A percentile compares a stretch with the other conserved stretches of the same genome.
These are phyloP conservation scores for Esox niger DNA, from an alignment of 2,113 vertebrate species.

Conservation along the genomic window DNA sequence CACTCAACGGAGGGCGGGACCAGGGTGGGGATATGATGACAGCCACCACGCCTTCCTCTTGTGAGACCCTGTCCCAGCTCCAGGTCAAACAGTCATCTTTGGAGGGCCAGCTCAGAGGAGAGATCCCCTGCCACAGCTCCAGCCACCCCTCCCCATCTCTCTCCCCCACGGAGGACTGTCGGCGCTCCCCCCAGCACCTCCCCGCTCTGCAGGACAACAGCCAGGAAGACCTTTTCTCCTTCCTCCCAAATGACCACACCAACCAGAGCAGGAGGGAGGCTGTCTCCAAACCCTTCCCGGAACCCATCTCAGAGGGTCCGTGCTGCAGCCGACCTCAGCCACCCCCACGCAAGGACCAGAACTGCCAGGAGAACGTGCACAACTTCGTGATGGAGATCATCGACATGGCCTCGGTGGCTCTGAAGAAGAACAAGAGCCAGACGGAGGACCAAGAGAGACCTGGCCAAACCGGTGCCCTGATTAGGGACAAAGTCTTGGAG, in stretches of 20 bases:
- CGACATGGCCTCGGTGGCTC: conserved; percentile 87
- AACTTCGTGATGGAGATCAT: conserved; percentile 95
- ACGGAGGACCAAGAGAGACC: conserved; percentile 11
- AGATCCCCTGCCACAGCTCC: conserved; percentile 71
- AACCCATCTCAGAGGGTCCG: conserved; percentile 43
- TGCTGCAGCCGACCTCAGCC: conserved; percentile 68
- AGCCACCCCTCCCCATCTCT: conserved; percentile 43
- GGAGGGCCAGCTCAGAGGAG: conserved; percentile 72
- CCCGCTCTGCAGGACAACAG: conserved; percentile 42
- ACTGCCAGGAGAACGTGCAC: conserved; percentile 79
- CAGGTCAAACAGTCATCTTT: conserved; percentile 51
- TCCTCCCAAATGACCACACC: conserved; percentile 54
- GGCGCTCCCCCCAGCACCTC: conserved; percentile 24
- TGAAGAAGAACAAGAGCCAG: conserved; percentile 84
- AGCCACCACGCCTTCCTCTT: conserved; percentile 37
- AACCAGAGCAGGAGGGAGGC: conserved; percentile 49
- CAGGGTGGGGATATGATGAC: conserved; percentile 51
- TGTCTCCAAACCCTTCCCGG: conserved; percentile 37
- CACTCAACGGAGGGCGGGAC: conserved; percentile 19
- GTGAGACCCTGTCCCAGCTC: conserved; percentile 39
- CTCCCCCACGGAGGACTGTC: conserved; percentile 52
- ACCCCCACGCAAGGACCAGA: conserved; percentile 44
- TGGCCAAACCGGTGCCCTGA: conserved; percentile 74
- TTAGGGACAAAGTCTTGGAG: conserved; percentile 92
- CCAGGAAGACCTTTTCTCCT: conserved; percentile 59